phyloP scores from a whole-genome alignment of 2,888 invertebrate species.

The Pammene fasciana region DNA sequence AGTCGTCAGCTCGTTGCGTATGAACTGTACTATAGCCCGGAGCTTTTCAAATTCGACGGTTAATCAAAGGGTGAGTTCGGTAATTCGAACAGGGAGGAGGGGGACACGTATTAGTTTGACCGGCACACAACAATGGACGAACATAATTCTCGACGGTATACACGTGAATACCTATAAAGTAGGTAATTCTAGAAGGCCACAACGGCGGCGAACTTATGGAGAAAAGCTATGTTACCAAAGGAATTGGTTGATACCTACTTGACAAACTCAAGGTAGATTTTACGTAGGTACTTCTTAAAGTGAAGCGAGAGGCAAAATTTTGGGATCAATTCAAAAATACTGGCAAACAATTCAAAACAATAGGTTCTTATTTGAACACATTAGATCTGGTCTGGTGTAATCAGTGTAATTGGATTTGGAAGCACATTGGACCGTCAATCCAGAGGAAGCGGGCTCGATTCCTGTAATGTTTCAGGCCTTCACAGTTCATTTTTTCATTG shows the following conservation, averaged over 20 bases:
- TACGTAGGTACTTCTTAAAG: background rate
- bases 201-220: background rate
- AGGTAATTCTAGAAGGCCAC: conserved; percentile 7
- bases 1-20: conserved; percentile 54
- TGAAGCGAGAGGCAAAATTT: too few species aligned
- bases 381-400: too few species aligned
- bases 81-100: conserved; percentile 32
- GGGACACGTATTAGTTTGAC: conserved; percentile 37
- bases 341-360: too few species aligned
- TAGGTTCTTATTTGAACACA: too few species aligned
- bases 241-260: background rate
- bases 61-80: conserved; percentile 45
- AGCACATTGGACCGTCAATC: too few species aligned
- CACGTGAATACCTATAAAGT: conserved; percentile 20
- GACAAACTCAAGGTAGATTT: background rate
- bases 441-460: too few species aligned
- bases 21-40: conserved; percentile 43
- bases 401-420: too few species aligned
- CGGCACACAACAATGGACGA: conserved; percentile 33
- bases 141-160: conserved; percentile 19
- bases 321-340: too few species aligned
- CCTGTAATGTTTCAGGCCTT: too few species aligned
- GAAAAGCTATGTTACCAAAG: conserved; percentile 13
- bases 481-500: too few species aligned
- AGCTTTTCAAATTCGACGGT: conserved; percentile 45